Conservation (phyloP, 1,140 invertebrate species). For the Saccostrea cuccullata region DNA sequence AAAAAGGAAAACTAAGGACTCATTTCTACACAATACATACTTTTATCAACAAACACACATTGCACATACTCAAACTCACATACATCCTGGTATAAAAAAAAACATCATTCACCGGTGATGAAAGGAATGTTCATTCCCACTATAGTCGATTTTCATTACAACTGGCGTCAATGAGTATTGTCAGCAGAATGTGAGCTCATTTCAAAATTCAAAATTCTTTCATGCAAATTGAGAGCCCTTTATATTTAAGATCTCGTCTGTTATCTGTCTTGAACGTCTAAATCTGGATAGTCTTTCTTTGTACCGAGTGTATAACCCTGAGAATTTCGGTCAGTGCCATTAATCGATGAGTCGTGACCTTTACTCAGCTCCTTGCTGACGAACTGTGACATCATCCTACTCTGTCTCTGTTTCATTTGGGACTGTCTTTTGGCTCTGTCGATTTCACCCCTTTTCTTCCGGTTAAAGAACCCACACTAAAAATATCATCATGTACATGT, state of each 20-base stretch:
- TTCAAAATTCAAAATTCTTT: too few relatives aligned
- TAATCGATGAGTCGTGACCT: neutral
- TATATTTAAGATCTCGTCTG: neutral
- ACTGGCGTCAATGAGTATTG: too few relatives aligned
- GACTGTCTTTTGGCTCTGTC: slow-evolving; percentile 10
- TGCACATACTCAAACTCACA: too few relatives aligned
- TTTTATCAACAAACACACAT: too few relatives aligned
- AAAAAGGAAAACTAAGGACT: too few relatives aligned
- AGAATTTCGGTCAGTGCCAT: neutral
- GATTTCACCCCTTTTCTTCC: neutral
- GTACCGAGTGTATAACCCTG: neutral
- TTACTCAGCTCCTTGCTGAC: neutral
- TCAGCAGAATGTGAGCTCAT: too few relatives aligned
- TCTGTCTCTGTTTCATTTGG: neutral
- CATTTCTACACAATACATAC: too few relatives aligned
- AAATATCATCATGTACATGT: neutral
- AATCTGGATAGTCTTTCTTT: slow-evolving; percentile 21
- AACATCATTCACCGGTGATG: too few relatives aligned
- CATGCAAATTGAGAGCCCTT: too few relatives aligned
- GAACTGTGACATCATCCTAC: slow-evolving; percentile 11
- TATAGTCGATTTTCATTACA: too few relatives aligned
- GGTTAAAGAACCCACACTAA: slow-evolving; percentile 1
- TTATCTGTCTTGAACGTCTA: slow-evolving; percentile 1
- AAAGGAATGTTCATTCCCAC: too few relatives aligned
- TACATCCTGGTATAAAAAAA: too few relatives aligned